phyloP scores from a whole-genome alignment of 2,797 vertebrate species.

The Anas bernieri region DNA sequence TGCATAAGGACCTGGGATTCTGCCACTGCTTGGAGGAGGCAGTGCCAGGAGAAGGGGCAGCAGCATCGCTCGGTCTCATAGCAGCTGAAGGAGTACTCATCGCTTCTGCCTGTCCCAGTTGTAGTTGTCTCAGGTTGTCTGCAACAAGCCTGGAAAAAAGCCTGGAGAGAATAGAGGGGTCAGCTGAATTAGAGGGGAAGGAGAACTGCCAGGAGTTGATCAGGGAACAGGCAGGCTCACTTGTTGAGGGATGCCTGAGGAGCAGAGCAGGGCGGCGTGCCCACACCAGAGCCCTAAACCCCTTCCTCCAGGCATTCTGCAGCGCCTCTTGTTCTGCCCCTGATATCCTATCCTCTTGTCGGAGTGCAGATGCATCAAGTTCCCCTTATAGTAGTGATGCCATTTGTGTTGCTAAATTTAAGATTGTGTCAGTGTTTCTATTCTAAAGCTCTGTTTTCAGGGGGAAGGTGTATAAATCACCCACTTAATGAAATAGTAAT shows the following conservation, averaged over 20 bases:
- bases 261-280: neutral
- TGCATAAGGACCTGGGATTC: neutral
- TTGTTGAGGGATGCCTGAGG: neutral
- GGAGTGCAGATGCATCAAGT: neutral
- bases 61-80: neutral
- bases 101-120: neutral
- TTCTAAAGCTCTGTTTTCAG: constrained; percentile 6
- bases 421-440: neutral
- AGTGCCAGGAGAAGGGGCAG: neutral
- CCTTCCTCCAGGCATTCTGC: neutral
- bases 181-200: neutral
- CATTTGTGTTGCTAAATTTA: constrained; percentile 31
- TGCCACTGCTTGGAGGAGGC: neutral
- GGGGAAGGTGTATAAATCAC: neutral
- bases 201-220: neutral
- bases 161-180: neutral
- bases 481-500: neutral
- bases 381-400: neutral
- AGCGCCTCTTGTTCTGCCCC: neutral
- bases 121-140: neutral
- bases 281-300: neutral
- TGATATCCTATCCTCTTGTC: neutral
- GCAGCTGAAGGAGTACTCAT: neutral
- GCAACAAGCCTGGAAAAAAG: neutral
- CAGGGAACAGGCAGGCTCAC: neutral